A percentile compares a stretch with the other conserved stretches of the same genome.
These are phyloP conservation scores for Myocastor coypus DNA, from an alignment of 2,113 vertebrate species.

Conservation along the genomic window DNA sequence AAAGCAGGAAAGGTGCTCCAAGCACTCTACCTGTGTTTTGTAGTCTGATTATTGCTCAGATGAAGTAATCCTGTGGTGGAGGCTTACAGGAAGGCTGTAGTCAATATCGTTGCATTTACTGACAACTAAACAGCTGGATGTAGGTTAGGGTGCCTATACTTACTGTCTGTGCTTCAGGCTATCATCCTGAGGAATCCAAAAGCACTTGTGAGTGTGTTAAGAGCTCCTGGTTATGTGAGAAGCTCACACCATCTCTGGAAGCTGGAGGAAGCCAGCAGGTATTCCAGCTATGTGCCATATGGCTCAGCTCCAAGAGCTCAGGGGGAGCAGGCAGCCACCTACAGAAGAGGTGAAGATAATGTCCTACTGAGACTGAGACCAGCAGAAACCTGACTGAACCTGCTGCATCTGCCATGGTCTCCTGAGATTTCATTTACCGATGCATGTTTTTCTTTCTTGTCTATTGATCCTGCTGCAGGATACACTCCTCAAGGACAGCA, in stretches of 20 bases:
- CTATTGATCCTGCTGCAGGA: neutral
- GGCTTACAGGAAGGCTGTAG: slow-evolving; percentile 63
- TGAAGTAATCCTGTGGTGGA: slow-evolving; percentile 64
- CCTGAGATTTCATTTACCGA: neutral
- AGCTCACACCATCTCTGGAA: neutral
- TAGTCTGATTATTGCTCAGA: slow-evolving; percentile 36
- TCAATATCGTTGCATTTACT: slow-evolving; percentile 56
- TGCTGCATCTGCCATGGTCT: neutral
- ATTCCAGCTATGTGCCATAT: neutral
- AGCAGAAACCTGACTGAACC: neutral
- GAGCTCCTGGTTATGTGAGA: neutral
- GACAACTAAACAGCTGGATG: neutral
- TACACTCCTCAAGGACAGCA: neutral
- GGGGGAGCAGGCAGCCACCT: neutral
- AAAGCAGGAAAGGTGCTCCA: neutral
- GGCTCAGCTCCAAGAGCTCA: neutral
- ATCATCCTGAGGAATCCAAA: neutral
- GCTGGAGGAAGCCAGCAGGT: neutral
- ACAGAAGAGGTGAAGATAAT: neutral
- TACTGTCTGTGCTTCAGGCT: slow-evolving; percentile 10
- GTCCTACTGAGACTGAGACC: neutral
- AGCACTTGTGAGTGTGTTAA: neutral
- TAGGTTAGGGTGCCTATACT: neutral
- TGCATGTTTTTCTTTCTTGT: neutral
- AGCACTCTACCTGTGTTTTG: neutral